Evolutionary conservation across 2,888 invertebrate species (phyloP).

Genomic region (Biston betularia): DNA sequence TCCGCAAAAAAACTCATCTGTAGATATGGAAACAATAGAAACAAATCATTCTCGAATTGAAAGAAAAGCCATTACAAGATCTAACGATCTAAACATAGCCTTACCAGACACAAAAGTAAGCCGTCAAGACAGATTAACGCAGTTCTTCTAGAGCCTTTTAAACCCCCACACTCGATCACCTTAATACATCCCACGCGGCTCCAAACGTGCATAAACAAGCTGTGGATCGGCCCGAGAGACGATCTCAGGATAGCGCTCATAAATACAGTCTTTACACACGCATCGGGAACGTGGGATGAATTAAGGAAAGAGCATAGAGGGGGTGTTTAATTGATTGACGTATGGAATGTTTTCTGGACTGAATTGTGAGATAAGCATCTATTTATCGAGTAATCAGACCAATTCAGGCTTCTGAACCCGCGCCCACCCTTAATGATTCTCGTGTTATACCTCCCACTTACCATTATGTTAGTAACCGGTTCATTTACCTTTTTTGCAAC

Average conservation of each 20-base stretch:
- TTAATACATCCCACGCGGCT: conserved; percentile 42
- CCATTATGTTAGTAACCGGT: not conserved
- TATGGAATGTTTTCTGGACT: not conserved
- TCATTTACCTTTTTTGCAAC: too few species aligned
- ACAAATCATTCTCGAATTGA: not conserved
- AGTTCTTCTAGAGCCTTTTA: conserved; percentile 21
- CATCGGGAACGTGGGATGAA: conserved; percentile 38
- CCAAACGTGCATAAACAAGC: conserved; percentile 51
- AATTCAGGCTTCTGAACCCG: not conserved
- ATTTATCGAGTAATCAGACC: not conserved
- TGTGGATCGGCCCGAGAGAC: conserved; percentile 46
- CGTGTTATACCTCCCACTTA: not conserved
- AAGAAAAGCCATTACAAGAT: conserved; percentile 4
- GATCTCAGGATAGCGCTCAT: conserved; percentile 56
- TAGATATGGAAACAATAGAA: not conserved
- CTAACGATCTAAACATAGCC: conserved; percentile 1
- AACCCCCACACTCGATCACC: conserved; percentile 37
- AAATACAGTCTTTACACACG: conserved; percentile 55
- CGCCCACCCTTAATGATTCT: too few species aligned
- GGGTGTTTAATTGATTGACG: not conserved
- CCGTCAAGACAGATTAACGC: conserved; percentile 24
- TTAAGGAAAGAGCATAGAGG: conserved; percentile 8
- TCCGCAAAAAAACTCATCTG: too few species aligned
- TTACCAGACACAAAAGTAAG: conserved; percentile 4
- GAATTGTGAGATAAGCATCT: not conserved